Base-by-base conservation (phyloP, 2,113 vertebrate species). In the Melanerpes aurifrons region DNA sequence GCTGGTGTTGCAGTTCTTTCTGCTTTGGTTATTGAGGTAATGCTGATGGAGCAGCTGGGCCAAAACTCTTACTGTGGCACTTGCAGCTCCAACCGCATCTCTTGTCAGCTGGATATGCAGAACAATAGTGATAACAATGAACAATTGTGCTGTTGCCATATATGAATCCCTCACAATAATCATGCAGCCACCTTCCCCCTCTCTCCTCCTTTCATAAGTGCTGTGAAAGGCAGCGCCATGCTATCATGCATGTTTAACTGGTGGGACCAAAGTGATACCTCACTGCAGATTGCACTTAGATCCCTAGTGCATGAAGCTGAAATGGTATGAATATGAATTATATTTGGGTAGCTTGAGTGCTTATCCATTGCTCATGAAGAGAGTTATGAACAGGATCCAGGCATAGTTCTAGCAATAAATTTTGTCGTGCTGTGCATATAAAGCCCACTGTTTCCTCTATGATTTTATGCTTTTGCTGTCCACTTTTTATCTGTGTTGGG, bases 201-300 rank as follows among this genome's bases (percentile, higher is more conserved):
- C 4, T 14, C 15, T 58, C 8, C 28, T 79, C 50, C 50, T 53
- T 72, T 69, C 50, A 26, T 9, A 54, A 3, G 32, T 37, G 57
- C 45, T 82, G 29, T 58, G 47, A 53, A 53, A 84, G 67, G 18
- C 19, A 35, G 48, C 37, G 16, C 40, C 5, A 0, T 77, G 19
- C 25, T 56, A 0, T 84, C 31, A 43, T n/a, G 48, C 37, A 11
- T 1, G 0, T 29, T 80, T 67, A 32, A 7, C 57, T 58, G 0
- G 40, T 17, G 9, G 10, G 12, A 81, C 35, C 31, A 18, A 76
- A 57, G 69, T 29, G 25, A 7, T 61, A 12, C n/a, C 2, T 9
- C 17, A 37, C 37, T 74, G 28, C 53, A 47, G 29, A 5, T n/a
- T 59, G 61, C 40, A 28, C 64, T 82, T 73, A 28, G 71, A 63